Evolutionary conservation across 2,797 vertebrate species (phyloP), one percentile per base, ranked within the genome.

Genomic region (Arctocebus calabarensis): DNA sequence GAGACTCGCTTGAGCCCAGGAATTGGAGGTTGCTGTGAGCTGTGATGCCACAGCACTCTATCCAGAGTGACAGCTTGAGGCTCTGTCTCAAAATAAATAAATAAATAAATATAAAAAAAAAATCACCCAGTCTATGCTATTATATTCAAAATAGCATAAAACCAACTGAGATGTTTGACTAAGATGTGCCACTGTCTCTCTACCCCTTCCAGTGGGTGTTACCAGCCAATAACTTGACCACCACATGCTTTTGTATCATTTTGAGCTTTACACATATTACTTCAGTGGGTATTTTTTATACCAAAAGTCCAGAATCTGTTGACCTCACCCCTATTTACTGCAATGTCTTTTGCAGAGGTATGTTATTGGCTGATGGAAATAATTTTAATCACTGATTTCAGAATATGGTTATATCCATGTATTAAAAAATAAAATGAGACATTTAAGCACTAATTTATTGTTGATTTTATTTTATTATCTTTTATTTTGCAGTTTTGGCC

Each of bases 301-400:
- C 55, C 74, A 91, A 89, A 27, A 71, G 13, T 88, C 3, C 75
- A 61, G 23, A 37, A 59, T 23, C 52, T 78, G 19, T 92, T 83
- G 23, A 8, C 17, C 2, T 16, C 13, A 34, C 0, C 23, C 25
- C 6, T 77, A 9, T 59, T 89, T 68, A 87, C 43, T 37, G 61
- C 23, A 77, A 2, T 62, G 57, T 73, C 20, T 74, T 84, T 73
- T 71, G 19, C 32, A 55, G 3, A 78, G 8, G n/a, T 52, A 2
- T 34, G 2, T 29, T 27, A 0, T n/a, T 89, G 55, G 11, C 66
- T 62, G 34, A 79, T 52, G 29, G 29, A 82, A 82, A 7, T 48
- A 2, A 48, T 94, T 94, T 75, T 45, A 73, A 78, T 87, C 14
- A 78, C 16, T n/a, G 7, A 84, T 57, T 95, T 88, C 40, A 88